phyloP scores from a whole-genome alignment of 2,888 invertebrate species.

The Molorchus minor region DNA sequence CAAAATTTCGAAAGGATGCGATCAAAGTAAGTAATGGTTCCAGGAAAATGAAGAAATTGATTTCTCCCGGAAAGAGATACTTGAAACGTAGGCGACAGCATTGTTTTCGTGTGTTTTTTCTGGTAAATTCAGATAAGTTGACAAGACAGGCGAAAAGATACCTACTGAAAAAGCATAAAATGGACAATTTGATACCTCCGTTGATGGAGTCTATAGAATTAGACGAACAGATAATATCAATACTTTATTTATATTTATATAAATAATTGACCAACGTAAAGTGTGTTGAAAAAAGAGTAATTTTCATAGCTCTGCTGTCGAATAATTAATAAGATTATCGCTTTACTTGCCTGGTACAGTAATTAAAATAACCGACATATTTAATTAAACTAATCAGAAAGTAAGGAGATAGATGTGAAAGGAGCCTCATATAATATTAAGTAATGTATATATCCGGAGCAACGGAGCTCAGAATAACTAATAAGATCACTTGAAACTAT shows the following conservation, averaged over 20 bases:
- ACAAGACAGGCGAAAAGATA: no score
- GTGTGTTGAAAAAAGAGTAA: background rate
- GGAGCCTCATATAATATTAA: constrained; percentile 26
- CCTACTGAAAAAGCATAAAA: no score
- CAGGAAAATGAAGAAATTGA: no score
- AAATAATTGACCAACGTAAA: background rate
- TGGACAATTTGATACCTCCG: constrained; percentile 8
- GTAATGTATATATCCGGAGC: constrained; percentile 31
- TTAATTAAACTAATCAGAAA: constrained; percentile 46
- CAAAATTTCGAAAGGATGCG: no score
- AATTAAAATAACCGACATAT: constrained; percentile 44
- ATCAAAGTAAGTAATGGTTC: no score
- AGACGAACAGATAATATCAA: constrained; percentile 15
- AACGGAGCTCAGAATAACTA: constrained; percentile 22
- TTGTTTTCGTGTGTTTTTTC: no score
- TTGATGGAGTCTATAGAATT: constrained; percentile 4
- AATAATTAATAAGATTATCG: constrained; percentile 22
- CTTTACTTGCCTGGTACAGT: constrained; percentile 30
- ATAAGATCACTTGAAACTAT: constrained; percentile 26
- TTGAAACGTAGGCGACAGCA: no score
- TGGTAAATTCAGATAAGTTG: no score
- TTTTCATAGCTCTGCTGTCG: constrained; percentile 16
- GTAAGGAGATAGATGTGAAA: constrained; percentile 33
- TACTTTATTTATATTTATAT: constrained; percentile 9
- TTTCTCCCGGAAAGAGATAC: no score